A percentile compares a stretch with the other conserved stretches of the same genome.
phyloP scores from a whole-genome alignment of 2,888 invertebrate species.

The Cosmorhoe ocellata region DNA sequence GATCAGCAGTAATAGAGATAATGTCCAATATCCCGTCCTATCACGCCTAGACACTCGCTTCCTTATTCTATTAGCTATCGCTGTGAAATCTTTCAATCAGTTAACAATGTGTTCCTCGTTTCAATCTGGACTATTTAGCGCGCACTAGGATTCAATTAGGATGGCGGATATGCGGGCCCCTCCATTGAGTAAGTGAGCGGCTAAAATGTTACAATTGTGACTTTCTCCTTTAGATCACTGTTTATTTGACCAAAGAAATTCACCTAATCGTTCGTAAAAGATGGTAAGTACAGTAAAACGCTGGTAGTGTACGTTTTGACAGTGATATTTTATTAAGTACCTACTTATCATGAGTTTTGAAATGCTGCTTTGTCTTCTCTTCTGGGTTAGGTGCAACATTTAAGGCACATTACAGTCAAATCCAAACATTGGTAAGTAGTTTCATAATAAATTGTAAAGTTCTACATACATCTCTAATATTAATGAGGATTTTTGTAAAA shows the following conservation, averaged over 20 bases:
- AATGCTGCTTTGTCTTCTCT: too few relatives aligned
- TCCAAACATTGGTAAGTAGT: too few relatives aligned
- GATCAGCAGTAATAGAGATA: constrained; percentile 38
- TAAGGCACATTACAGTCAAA: too few relatives aligned
- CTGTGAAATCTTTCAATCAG: constrained; percentile 70
- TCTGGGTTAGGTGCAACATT: too few relatives aligned
- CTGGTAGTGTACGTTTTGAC: too few relatives aligned
- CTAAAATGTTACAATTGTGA: constrained; percentile 49
- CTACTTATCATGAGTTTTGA: too few relatives aligned
- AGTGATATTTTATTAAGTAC: too few relatives aligned
- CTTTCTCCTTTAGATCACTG: not conserved
- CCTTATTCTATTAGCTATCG: constrained; percentile 70
- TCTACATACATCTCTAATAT: too few relatives aligned
- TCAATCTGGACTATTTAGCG: constrained; percentile 80
- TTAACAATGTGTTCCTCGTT: constrained; percentile 62
- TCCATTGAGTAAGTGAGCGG: constrained; percentile 47
- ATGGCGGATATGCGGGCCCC: constrained; percentile 80
- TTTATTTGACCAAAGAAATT: not conserved
- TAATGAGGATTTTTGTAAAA: too few relatives aligned
- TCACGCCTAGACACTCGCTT: constrained; percentile 63
- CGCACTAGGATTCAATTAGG: constrained; percentile 77
- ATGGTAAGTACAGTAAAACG: too few relatives aligned
- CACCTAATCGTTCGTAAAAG: too few relatives aligned
- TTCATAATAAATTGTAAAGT: too few relatives aligned
- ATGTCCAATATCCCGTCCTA: constrained; percentile 61